Evolutionary conservation across 1,140 invertebrate genomes (phyloP).

Genomic region (Drosophila pseudoananassae): DNA sequence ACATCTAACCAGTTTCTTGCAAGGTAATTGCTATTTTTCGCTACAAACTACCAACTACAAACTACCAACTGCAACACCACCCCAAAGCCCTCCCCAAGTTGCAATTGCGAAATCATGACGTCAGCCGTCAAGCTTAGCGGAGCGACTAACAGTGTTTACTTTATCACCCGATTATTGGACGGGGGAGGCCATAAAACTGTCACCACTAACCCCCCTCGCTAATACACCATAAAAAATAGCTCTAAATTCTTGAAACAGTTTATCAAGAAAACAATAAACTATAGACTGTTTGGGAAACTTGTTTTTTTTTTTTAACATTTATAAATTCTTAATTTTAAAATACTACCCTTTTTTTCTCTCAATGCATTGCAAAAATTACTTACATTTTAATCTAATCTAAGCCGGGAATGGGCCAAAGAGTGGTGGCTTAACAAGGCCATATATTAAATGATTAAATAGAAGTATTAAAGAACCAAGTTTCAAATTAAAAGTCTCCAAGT

Average conservation of each 20-base stretch:
- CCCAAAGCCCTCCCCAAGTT: background rate
- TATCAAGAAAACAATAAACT: background rate
- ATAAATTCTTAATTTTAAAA: too few species aligned
- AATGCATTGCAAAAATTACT: slow-evolving; percentile 4
- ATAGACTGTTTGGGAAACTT: too few species aligned
- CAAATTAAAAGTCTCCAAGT: background rate
- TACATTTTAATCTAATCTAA: slow-evolving; percentile 38
- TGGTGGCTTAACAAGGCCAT: slow-evolving; percentile 6
- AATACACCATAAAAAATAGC: background rate
- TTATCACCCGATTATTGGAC: slow-evolving; percentile 33
- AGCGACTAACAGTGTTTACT: slow-evolving; percentile 23
- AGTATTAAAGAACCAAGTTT: background rate
- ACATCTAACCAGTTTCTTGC: slow-evolving; percentile 49
- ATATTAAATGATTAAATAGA: slow-evolving; percentile 1
- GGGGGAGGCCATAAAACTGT: slow-evolving; percentile 38
- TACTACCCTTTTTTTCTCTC: background rate
- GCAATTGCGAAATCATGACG: slow-evolving; percentile 47
- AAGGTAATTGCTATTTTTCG: slow-evolving; percentile 18
- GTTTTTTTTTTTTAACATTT: too few species aligned
- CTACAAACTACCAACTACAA: background rate
- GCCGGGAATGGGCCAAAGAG: slow-evolving; percentile 15
- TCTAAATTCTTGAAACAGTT: background rate
- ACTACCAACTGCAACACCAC: background rate
- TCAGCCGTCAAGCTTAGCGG: slow-evolving; percentile 24
- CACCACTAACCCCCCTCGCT: slow-evolving; percentile 15